These are phyloP conservation scores for Coleophora flavipennella DNA, from an alignment of 2,888 invertebrate species.

Conservation along the genomic window DNA sequence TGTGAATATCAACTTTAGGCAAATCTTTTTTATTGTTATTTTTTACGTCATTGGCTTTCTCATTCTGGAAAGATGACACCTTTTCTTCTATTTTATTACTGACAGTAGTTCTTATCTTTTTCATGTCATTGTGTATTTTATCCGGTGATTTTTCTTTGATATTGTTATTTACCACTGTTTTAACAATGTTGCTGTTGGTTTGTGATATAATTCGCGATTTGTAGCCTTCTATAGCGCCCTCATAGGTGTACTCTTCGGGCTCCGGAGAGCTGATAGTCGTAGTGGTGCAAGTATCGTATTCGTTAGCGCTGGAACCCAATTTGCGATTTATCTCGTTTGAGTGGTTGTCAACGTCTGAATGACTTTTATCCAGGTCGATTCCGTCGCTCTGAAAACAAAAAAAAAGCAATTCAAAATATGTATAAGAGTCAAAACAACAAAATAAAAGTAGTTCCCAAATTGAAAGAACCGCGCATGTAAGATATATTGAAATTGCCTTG, in stretches of 20 bases:
- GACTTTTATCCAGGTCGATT: constrained; percentile 69
- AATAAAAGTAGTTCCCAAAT: too few species aligned
- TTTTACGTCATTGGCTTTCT: constrained; percentile 54
- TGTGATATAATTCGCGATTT: constrained; percentile 82
- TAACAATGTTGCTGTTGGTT: constrained; percentile 60
- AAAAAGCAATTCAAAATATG: constrained; percentile 6
- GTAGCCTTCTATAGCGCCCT: constrained; percentile 89
- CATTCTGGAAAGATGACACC: constrained; percentile 73
- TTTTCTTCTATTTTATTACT: constrained; percentile 77
- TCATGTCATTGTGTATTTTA: constrained; percentile 48
- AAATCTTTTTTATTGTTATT: constrained; percentile 69
- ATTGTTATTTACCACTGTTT: constrained; percentile 56
- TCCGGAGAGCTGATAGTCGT: constrained; percentile 79
- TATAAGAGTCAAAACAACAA: too few species aligned
- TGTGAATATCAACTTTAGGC: constrained; percentile 87
- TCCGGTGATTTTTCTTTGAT: constrained; percentile 62
- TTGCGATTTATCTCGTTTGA: constrained; percentile 62
- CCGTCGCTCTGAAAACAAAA: constrained; percentile 71
- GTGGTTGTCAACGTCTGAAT: constrained; percentile 66
- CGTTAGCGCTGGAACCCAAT: constrained; percentile 66
- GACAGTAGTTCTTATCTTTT: constrained; percentile 63
- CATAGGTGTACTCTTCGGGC: constrained; percentile 87
- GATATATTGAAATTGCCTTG: too few species aligned
- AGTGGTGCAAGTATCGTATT: constrained; percentile 79
- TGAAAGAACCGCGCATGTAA: too few species aligned